phyloP scores from a whole-genome alignment of 1,140 invertebrate genomes.

The Pseudachorutes palmiensis region DNA sequence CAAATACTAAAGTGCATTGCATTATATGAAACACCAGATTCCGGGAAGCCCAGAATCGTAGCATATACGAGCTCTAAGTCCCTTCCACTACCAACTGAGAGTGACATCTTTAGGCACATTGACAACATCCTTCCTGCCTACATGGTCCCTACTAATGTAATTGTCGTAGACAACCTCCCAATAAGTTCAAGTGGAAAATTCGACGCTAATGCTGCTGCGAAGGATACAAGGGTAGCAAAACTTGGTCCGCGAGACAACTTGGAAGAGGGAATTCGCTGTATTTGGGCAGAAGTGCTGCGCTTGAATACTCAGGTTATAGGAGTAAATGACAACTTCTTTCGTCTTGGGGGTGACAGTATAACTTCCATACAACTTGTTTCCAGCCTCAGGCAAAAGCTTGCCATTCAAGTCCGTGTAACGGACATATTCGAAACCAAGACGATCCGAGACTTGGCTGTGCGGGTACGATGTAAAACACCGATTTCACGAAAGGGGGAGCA shows the following conservation, averaged over 20 bases:
- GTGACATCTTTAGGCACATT: too few species aligned
- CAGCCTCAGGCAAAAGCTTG: not conserved
- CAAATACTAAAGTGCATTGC: not conserved
- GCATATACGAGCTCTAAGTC: too few species aligned
- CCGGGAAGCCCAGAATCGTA: too few species aligned
- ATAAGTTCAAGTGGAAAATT: not conserved
- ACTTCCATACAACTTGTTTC: not conserved
- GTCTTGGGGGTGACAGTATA: not conserved
- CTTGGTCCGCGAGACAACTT: not conserved
- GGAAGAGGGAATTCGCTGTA: not conserved
- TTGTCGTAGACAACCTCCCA: not conserved
- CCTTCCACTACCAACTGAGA: too few species aligned
- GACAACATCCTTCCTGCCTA: too few species aligned
- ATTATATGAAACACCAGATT: not conserved
- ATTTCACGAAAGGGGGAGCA: too few species aligned
- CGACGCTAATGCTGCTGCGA: too few species aligned
- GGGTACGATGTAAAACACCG: too few species aligned
- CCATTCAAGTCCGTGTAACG: not conserved
- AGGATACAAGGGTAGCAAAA: too few species aligned
- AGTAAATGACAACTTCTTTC: not conserved
- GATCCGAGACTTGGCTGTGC: too few species aligned
- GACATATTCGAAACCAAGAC: not conserved
- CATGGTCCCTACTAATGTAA: too few species aligned
- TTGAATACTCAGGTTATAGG: not conserved
- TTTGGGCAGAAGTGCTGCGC: not conserved